These are phyloP conservation scores for mouse (Mus musculus) DNA, from an alignment of 2,113 vertebrate species.

Conservation along the genomic window GRCm39 chr5:20829001-20829500, in stretches of 20 bases:
- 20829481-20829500: neutral
- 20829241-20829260: neutral
- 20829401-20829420: neutral
- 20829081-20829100: neutral
- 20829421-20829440: neutral
- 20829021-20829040: neutral
- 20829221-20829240: neutral
- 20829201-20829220: neutral
- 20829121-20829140: neutral
- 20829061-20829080: neutral
- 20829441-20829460: conserved; percentile 11
- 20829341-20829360: neutral
- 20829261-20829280: neutral
- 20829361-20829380: neutral
- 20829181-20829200: neutral
- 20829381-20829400: neutral
- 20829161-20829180: neutral
- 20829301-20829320: neutral
- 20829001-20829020: neutral
- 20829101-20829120: neutral
- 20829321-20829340: neutral
- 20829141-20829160: neutral
- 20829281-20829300: neutral
- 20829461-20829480: neutral
- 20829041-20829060: neutral